Percentiles rank a stretch among this genome's conserved stretches.
phyloP scores from a whole-genome alignment of 2,888 invertebrate species.

The Stenichneumon culpator region DNA sequence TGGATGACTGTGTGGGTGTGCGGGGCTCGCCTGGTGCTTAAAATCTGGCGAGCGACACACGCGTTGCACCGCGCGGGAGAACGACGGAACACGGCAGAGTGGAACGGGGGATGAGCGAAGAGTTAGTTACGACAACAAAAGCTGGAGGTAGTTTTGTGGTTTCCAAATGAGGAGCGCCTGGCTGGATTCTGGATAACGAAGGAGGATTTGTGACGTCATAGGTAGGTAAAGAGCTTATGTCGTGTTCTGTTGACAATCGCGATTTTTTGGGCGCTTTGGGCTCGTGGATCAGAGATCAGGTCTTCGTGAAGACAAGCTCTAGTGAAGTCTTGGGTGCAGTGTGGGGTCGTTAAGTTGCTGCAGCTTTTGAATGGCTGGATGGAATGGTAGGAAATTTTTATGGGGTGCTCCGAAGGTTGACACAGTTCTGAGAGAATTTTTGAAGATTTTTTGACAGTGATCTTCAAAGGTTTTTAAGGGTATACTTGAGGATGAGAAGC shows the following conservation, averaged over 20 bases:
- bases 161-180: conserved; percentile 36
- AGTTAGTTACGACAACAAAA: conserved; percentile 23
- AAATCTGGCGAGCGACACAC: conserved; percentile 25
- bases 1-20: background rate
- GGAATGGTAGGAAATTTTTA: too few relatives aligned
- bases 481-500: too few relatives aligned
- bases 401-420: too few relatives aligned
- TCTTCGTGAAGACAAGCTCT: too few relatives aligned
- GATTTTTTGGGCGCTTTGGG: too few relatives aligned
- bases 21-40: background rate
- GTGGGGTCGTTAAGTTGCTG: too few relatives aligned
- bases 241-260: background rate
- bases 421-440: too few relatives aligned
- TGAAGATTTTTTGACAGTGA: too few relatives aligned
- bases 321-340: too few relatives aligned
- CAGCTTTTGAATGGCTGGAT: too few relatives aligned
- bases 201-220: conserved; percentile 36
- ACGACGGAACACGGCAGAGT: conserved; percentile 22
- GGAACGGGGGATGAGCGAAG: conserved; percentile 38
- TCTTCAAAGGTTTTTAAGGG: too few relatives aligned
- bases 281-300: too few relatives aligned
- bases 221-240: background rate
- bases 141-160: conserved; percentile 37
- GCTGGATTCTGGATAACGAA: conserved; percentile 21
- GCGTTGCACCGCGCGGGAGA: conserved; percentile 3